Percentiles rank a stretch among this genome's conserved stretches.
phyloP scores from a whole-genome alignment of 2,113 vertebrate species.

The Alouatta palliata region DNA sequence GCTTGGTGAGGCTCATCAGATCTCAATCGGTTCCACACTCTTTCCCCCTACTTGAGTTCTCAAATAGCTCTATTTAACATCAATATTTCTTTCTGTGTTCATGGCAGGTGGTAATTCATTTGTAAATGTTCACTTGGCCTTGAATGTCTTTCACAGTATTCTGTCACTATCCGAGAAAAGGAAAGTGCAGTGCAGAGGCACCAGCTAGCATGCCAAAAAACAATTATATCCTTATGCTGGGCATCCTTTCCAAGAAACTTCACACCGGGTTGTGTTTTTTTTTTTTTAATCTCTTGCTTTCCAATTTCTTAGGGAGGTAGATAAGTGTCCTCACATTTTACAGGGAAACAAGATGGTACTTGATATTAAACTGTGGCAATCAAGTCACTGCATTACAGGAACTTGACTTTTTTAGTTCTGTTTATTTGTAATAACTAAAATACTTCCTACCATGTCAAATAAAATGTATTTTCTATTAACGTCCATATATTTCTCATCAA shows the following conservation, averaged over 20 bases:
- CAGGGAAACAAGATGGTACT: not conserved
- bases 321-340: constrained; percentile 16
- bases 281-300: constrained; percentile 6
- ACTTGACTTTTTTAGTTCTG: not conserved
- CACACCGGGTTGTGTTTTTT: constrained; percentile 27
- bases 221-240: constrained; percentile 26
- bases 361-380: constrained; percentile 3
- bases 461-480: not conserved
- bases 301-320: constrained; percentile 36
- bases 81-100: constrained; percentile 63
- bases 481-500: not conserved
- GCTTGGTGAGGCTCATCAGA: not conserved
- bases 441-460: not conserved
- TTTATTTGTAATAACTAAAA: constrained; percentile 16
- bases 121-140: constrained; percentile 71
- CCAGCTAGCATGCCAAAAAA: constrained; percentile 43
- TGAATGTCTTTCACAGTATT: constrained; percentile 45
- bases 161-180: constrained; percentile 37
- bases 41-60: constrained; percentile 30
- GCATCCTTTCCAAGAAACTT: constrained; percentile 68
- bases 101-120: constrained; percentile 66
- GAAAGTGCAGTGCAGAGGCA: not conserved
- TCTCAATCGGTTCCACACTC: not conserved
- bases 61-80: constrained; percentile 47
- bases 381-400: not conserved